phyloP scores from a whole-genome alignment of 1,140 invertebrate species.

The Drosophila pruinosa region DNA sequence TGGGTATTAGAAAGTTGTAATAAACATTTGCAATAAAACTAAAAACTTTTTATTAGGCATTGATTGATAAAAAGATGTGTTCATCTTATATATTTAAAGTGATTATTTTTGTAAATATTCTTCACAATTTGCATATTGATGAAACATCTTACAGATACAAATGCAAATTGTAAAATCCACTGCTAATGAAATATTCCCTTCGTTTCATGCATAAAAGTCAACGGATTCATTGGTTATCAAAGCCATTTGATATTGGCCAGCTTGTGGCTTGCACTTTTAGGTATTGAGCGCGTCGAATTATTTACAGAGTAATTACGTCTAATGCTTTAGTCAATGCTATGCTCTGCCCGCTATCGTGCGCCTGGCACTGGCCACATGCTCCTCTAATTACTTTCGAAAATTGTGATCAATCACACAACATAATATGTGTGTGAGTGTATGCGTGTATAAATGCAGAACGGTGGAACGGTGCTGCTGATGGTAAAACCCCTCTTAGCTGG shows the following conservation, averaged over 20 bases:
- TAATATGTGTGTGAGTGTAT: constrained; percentile 11
- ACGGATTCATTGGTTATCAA: constrained; percentile 17
- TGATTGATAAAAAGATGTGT: too few species aligned
- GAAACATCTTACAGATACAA: neutral
- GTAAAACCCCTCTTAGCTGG: neutral
- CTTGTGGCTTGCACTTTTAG: constrained; percentile 15
- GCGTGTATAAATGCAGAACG: constrained; percentile 12
- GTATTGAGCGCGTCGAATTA: constrained; percentile 44
- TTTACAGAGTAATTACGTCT: constrained; percentile 65
- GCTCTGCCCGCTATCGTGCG: neutral
- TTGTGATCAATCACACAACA: constrained; percentile 70
- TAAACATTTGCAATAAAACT: too few species aligned
- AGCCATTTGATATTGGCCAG: constrained; percentile 6
- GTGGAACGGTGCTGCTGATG: neutral
- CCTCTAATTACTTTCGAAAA: constrained; percentile 71
- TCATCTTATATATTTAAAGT: too few species aligned
- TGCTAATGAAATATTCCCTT: neutral
- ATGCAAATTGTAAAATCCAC: too few species aligned
- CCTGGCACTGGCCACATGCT: constrained; percentile 26
- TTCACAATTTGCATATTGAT: neutral
- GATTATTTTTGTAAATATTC: too few species aligned
- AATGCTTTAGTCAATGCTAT: constrained; percentile 26
- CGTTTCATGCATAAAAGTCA: neutral
- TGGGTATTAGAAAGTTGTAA: too few species aligned
- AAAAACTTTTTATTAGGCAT: too few species aligned